Base-by-base conservation (phyloP, 1,140 invertebrate species). In the Panagrolaimus sp. region DNA sequence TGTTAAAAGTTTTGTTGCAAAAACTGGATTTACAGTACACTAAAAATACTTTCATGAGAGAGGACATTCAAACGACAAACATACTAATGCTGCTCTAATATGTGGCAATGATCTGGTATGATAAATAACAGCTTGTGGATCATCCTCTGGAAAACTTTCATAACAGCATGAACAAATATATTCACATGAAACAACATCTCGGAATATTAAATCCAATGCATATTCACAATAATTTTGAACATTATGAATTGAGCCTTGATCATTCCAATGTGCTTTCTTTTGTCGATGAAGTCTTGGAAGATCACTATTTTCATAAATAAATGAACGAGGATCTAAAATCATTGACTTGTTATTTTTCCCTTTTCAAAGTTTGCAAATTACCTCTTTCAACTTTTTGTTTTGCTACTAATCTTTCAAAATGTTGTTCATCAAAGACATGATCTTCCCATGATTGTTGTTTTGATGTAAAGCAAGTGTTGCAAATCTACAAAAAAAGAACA, bases 351-450 rank as follows among this genome's bases (percentile, higher is more conserved):
- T 7, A 38, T 38, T 7, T 4, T 4, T 7, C 2, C 31, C 2
- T 38, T 38, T 38, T 7, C 2, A 38, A 4, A 38, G 7, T 38
- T 4, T 38, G 7, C 7, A 38, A 38, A 38, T 2, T 23, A 57
- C 51, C 51, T 57, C 51, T 20, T 4, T 57, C 51, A 57, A 57
- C 13, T 27, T 16, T 57, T 27, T 57, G 51, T 16, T 57, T 57
- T 11, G 51, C 51, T 2, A 57, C 20, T 16, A 57, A 16, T 27
- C 27, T 57, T 27, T 57, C 51, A 57, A 57, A 57, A 27, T 57
- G 51, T 20, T 57, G 20, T 11, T 57, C 51, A 27, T 20, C 27
- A 20, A 57, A 57, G 51, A 57, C 27, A 16, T 57, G 51, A 38
- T 38, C 31, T 38, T 38, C 31, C 31, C 31, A 38, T 38, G 31